phyloP scores from a whole-genome alignment of 2,113 vertebrate species.

The Rhea pennata region DNA sequence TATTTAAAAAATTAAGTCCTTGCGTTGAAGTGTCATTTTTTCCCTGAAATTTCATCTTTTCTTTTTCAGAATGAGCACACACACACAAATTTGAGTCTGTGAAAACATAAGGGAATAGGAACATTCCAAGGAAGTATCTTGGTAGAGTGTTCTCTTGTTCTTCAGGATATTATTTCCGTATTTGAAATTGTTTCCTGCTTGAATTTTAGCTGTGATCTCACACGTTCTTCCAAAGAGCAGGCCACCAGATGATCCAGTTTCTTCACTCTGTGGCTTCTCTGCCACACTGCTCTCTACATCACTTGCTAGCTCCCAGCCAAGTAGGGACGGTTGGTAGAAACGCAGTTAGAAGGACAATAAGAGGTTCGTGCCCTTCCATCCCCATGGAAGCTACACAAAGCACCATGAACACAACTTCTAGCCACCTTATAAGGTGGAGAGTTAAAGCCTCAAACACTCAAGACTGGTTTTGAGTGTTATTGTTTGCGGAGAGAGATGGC shows the following conservation, averaged over 20 bases:
- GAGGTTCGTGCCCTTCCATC: neutral
- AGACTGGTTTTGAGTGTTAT: neutral
- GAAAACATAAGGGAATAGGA: neutral
- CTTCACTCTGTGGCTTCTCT: neutral
- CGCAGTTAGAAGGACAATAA: neutral
- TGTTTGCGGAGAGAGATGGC: neutral
- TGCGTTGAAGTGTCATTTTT: neutral
- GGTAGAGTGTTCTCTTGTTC: accelerated
- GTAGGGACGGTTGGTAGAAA: neutral
- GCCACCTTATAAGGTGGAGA: neutral
- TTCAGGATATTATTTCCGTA: neutral
- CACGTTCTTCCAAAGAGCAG: neutral
- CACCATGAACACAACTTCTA: neutral
- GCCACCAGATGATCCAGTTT: neutral
- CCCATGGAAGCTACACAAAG: neutral
- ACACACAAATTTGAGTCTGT: neutral
- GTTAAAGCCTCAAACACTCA: neutral
- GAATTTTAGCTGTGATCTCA: neutral
- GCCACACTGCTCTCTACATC: neutral
- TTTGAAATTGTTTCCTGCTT: neutral
- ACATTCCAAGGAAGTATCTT: neutral
- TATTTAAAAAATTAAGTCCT: neutral
- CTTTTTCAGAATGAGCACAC: neutral
- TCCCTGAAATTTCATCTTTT: neutral
- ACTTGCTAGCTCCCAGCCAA: neutral